These are phyloP conservation scores for Ascaphus truei DNA, from an alignment of 2,113 vertebrate genomes.

Conservation along the genomic window DNA sequence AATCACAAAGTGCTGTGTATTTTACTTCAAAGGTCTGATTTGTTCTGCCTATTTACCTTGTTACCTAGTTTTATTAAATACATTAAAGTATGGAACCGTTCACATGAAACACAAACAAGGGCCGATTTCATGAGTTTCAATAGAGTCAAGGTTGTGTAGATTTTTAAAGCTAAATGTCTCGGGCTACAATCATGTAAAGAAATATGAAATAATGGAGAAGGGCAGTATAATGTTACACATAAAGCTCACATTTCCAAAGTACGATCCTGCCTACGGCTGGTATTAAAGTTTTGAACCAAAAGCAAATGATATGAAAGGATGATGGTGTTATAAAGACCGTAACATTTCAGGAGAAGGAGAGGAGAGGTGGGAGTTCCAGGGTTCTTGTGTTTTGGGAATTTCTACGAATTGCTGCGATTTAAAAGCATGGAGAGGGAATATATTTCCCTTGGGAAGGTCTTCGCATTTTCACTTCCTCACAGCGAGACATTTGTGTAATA, in stretches of 20 bases:
- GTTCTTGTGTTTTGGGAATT: too few species aligned
- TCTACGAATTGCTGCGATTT: too few species aligned
- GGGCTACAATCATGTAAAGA: conserved; percentile 36
- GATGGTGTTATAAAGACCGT: not conserved
- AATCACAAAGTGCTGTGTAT: conserved; percentile 28
- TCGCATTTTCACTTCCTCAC: too few species aligned
- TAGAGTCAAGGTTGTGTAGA: conserved; percentile 36
- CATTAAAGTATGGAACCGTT: conserved; percentile 33
- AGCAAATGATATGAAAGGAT: not conserved
- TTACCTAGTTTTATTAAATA: conserved; percentile 20
- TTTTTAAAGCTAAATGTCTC: conserved; percentile 37
- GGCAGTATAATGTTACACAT: conserved; percentile 37
- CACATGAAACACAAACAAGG: conserved; percentile 27
- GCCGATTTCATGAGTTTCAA: conserved; percentile 41
- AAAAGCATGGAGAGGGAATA: too few species aligned
- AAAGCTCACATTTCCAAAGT: conserved; percentile 23
- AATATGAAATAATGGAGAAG: conserved; percentile 9
- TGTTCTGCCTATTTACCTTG: conserved; percentile 30
- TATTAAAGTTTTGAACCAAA: conserved; percentile 4
- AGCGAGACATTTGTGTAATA: too few species aligned
- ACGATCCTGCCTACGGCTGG: not conserved
- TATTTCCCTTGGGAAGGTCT: too few species aligned
- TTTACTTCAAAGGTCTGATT: conserved; percentile 30
- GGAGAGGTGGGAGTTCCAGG: too few species aligned
- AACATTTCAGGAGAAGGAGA: not conserved